phyloP scores from a whole-genome alignment of 2,113 vertebrate species.

The Physeter macrocephalus region DNA sequence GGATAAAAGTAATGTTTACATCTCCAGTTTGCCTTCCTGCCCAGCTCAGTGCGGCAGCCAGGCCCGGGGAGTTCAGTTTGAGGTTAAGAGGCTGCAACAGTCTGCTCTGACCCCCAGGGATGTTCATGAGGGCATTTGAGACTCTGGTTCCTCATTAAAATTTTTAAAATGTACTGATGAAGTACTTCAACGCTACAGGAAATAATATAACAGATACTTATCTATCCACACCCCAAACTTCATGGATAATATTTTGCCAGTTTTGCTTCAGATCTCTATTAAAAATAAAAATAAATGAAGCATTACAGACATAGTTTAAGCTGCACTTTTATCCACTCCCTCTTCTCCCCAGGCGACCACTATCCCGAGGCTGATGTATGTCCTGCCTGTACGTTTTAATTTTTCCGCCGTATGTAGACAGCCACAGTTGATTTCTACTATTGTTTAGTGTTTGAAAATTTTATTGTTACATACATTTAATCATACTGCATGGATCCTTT shows the following conservation, averaged over 20 bases:
- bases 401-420: background rate
- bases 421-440: background rate
- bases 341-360: background rate
- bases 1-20: background rate
- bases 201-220: background rate
- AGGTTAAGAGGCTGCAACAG: background rate
- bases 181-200: background rate
- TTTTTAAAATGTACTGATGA: background rate
- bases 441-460: background rate
- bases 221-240: background rate
- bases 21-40: background rate
- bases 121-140: background rate
- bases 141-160: background rate
- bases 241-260: background rate
- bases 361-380: background rate
- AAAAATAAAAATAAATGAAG: background rate
- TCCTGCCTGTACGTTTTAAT: background rate
- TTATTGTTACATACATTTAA: background rate
- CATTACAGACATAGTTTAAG: background rate
- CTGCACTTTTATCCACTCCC: background rate
- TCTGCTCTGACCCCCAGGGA: background rate
- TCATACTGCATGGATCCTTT: background rate
- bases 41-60: background rate
- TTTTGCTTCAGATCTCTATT: background rate
- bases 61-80: rapidly evolving